Evolutionary conservation across 2,888 invertebrate species (phyloP).

Genomic region (Petrolisthes manimaculis): DNA sequence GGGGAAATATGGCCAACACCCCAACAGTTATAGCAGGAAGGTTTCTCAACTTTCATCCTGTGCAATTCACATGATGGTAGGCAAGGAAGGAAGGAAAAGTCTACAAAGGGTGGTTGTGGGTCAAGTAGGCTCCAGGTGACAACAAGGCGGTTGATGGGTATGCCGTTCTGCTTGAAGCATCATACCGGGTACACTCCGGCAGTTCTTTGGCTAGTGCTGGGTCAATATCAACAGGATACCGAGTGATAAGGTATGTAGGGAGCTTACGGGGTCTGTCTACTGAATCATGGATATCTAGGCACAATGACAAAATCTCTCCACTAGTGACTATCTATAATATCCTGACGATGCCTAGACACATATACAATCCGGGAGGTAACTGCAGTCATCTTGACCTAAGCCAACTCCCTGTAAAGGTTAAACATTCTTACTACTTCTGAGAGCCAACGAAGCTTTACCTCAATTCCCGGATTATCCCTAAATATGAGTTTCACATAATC

Average conservation of each 20-base stretch:
- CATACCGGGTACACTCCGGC: background rate
- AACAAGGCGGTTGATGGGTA: constrained; percentile 11
- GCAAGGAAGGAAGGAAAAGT: constrained; percentile 31
- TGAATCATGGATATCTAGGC: no score
- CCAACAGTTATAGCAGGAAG: constrained; percentile 26
- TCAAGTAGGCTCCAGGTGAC: constrained; percentile 25
- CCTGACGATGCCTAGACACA: constrained; percentile 3
- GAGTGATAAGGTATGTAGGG: no score
- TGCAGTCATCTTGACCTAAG: constrained; percentile 21
- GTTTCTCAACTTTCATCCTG: constrained; percentile 24
- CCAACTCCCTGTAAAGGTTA: background rate
- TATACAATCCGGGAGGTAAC: constrained; percentile 26
- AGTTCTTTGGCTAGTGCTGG: background rate
- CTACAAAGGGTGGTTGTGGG: background rate
- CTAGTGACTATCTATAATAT: constrained; percentile 11
- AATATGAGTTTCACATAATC: constrained; percentile 31
- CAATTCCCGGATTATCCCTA: background rate
- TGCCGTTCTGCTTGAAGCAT: constrained; percentile 33
- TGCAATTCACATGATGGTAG: constrained; percentile 26
- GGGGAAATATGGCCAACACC: constrained; percentile 35
- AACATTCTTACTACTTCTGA: background rate
- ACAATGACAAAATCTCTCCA: no score
- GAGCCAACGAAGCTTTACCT: constrained; percentile 14
- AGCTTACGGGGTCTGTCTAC: no score
- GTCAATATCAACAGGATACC: constrained; percentile 30